Conservation (phyloP, 2,888 invertebrate species). For the Pyrochroa serraticornis region DNA sequence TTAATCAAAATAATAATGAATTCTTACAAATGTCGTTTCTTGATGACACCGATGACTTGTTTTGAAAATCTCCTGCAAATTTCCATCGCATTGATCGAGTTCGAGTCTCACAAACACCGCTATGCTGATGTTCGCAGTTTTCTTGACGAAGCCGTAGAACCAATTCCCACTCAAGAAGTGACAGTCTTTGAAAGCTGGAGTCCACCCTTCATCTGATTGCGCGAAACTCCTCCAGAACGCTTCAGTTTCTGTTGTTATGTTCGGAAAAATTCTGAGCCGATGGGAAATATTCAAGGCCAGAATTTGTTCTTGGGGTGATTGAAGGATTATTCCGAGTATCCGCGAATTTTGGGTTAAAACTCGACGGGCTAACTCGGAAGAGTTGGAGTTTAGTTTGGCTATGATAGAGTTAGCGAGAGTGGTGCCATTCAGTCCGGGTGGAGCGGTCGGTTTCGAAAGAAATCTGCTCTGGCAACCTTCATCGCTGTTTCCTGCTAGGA, state of each 20-base stretch:
- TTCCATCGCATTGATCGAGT: slow-evolving; percentile 75
- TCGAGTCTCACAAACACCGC: slow-evolving; percentile 60
- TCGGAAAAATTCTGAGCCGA: slow-evolving; percentile 48
- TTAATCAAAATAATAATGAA: background rate
- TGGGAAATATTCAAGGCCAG: slow-evolving; percentile 48
- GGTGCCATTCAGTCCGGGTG: slow-evolving; percentile 51
- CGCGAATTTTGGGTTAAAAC: slow-evolving; percentile 59
- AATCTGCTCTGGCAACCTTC: slow-evolving; percentile 48
- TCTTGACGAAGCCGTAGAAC: slow-evolving; percentile 52
- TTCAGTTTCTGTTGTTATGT: slow-evolving; percentile 57
- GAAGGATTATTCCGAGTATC: slow-evolving; percentile 55
- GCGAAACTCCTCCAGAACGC: slow-evolving; percentile 63
- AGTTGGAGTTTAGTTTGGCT: slow-evolving; percentile 33
- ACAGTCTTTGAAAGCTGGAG: slow-evolving; percentile 56
- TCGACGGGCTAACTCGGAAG: slow-evolving; percentile 55
- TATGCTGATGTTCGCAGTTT: slow-evolving; percentile 42
- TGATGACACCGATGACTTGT: slow-evolving; percentile 66
- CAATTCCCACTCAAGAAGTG: slow-evolving; percentile 49
- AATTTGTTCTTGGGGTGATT: slow-evolving; percentile 46
- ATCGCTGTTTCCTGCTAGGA: slow-evolving; percentile 58
- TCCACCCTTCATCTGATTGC: slow-evolving; percentile 58
- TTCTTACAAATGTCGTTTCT: slow-evolving; percentile 59
- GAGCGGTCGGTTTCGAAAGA: slow-evolving; percentile 50
- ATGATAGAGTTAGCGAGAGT: slow-evolving; percentile 39
- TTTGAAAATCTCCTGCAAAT: slow-evolving; percentile 71